A percentile compares a stretch with the other conserved stretches of the same genome.
Conservation (phyloP, 2,797 vertebrate genomes). For the Acanthopagrus latus region DNA sequence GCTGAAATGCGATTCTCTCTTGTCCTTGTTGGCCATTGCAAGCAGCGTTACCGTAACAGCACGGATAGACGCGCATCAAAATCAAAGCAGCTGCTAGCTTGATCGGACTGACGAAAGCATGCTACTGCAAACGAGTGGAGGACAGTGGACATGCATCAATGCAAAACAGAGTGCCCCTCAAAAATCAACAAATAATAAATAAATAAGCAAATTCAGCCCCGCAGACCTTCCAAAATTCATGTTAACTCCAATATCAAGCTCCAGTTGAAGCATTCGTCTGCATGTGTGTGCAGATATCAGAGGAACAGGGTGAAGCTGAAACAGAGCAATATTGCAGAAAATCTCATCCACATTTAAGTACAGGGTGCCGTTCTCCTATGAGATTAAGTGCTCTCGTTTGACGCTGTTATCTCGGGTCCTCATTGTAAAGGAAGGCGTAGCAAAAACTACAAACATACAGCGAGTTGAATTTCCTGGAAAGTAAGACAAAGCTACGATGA, state of each 20-base stretch:
- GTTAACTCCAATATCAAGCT: background rate
- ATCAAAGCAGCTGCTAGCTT: too few species aligned
- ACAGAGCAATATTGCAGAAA: background rate
- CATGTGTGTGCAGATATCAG: background rate
- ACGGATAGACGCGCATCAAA: too few species aligned
- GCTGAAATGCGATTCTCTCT: too few species aligned
- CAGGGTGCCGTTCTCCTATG: conserved; percentile 27
- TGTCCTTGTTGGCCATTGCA: too few species aligned
- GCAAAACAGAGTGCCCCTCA: too few species aligned
- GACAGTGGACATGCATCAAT: too few species aligned
- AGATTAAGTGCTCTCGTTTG: conserved; percentile 43
- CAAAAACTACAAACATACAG: conserved; percentile 59
- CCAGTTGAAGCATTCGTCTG: background rate
- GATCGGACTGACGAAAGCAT: too few species aligned
- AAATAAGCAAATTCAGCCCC: too few species aligned
- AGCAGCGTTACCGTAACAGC: too few species aligned
- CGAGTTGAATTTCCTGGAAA: conserved; percentile 74
- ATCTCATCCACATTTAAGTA: conserved; percentile 39
- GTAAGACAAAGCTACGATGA: conserved; percentile 67
- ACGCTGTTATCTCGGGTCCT: conserved; percentile 31
- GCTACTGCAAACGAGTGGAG: too few species aligned
- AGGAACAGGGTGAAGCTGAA: background rate
- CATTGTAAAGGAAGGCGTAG: conserved; percentile 33
- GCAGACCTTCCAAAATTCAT: background rate
- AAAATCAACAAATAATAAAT: too few species aligned